Evolutionary conservation across 2,888 invertebrate species (phyloP).

Genomic region (Rhorus exstirpatorius): DNA sequence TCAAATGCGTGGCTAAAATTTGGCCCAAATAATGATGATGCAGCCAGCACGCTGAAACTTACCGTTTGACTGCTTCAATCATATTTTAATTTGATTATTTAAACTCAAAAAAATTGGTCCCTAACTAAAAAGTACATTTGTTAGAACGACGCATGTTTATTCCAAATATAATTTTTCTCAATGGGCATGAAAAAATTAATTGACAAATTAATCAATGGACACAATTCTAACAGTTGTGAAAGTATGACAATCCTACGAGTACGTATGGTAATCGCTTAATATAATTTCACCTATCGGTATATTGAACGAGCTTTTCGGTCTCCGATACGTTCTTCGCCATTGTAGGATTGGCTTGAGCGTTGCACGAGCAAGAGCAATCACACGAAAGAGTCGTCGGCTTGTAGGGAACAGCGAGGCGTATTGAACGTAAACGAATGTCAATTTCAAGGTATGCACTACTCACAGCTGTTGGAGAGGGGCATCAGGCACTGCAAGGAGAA

Average conservation of each 20-base stretch:
- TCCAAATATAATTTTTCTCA: too few species aligned
- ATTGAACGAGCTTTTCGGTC: constrained; percentile 30
- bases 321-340: constrained; percentile 23
- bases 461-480: too few species aligned
- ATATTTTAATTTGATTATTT: too few species aligned
- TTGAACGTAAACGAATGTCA: too few species aligned
- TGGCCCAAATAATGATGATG: not conserved
- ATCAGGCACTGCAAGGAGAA: too few species aligned
- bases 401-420: too few species aligned
- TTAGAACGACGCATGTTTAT: too few species aligned
- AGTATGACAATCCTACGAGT: not conserved
- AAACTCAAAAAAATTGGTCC: too few species aligned
- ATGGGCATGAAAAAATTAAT: not conserved
- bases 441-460: too few species aligned
- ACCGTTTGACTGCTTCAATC: not conserved
- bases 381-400: too few species aligned
- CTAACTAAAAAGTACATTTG: too few species aligned
- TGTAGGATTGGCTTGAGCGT: constrained; percentile 7
- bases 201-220: not conserved
- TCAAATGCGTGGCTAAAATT: constrained; percentile 79
- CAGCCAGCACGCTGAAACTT: not conserved
- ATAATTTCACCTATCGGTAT: constrained; percentile 2
- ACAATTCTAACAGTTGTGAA: not conserved
- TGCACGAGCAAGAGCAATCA: too few species aligned
- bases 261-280: not conserved